Base-by-base conservation (phyloP, 2,888 invertebrate species). In the Pristionchus arcanus region DNA sequence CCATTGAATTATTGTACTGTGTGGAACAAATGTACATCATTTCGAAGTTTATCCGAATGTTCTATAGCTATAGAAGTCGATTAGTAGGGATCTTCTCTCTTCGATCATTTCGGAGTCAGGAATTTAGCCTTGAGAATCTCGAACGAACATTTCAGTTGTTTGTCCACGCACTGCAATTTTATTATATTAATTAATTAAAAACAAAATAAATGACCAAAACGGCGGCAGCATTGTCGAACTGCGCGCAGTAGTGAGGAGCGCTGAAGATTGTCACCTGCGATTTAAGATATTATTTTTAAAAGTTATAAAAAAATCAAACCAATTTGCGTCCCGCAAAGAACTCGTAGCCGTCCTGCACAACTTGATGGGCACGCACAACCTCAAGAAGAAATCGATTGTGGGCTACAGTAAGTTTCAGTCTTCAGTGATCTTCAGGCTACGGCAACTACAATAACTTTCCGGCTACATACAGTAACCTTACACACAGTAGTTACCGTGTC, bases 301-400 rank as follows among this genome's bases (percentile, higher is more conserved):
- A n/a, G 9, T 83, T 2, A 49, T n/a, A 28, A n/a, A 31, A 28
- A 16, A 4, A 63, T 74, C 5, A 55, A 81, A 91, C 91, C 81
- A 92, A 90, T 66, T 89, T 87, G 66, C 90, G 87, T 2, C 71
- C 84, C 16, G 90, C 90, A 66, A 92, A 91, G 83, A 92, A 92
- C 84, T 93, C 93, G 89, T 92, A 93, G 21, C 93, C 93, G 84
- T 92, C 92, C 84, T 93, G 93, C 15, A 92, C 91, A 16, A 96
- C 96, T 95, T 96, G 96, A 93, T 96, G 96, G 15, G 96, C 96
- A 88, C 96, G 93, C 21, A 96, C 96, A 89, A 96, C 96, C 91
- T 89, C 63, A 49, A 49, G 42, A 49, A 49, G 42, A 13, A 49
- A 9, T 42, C 42, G 9, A 42, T 42, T 42, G 42, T 42, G 9